Evolutionary conservation across 2,113 vertebrate species (phyloP).

Genomic region (Chloroceryle aenea): DNA sequence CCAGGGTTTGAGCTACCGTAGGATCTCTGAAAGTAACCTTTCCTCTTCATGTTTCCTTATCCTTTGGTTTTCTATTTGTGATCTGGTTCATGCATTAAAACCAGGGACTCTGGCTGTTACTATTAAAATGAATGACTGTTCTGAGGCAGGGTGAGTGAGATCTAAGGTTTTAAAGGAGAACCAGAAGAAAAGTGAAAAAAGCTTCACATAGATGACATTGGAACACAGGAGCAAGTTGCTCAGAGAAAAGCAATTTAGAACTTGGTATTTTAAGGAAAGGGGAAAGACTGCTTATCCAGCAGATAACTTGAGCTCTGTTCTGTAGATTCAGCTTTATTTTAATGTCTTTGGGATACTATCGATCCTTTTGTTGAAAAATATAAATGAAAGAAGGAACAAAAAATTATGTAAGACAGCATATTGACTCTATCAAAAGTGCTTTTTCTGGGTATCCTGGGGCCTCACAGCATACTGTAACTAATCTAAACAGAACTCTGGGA

Average conservation of each 20-base stretch:
- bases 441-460: not conserved
- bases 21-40: not conserved
- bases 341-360: constrained; percentile 19
- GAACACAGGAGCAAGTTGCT: not conserved
- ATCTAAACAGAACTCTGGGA: not conserved
- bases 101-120: not conserved
- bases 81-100: not conserved
- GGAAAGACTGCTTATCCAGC: constrained; percentile 30
- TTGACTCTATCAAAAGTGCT: not conserved
- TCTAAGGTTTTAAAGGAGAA: not conserved
- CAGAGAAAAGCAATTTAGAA: constrained; percentile 1
- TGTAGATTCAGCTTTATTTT: constrained; percentile 55
- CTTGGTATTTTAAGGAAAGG: not conserved
- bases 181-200: not conserved
- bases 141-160: not conserved
- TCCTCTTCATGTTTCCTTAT: not conserved
- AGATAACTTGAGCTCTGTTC: not conserved
- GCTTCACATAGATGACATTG: not conserved
- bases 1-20: not conserved
- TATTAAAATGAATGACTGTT: not conserved
- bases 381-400: not conserved
- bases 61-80: not conserved
- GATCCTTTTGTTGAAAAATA: constrained; percentile 15
- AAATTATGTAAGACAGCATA: not conserved
- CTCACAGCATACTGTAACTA: not conserved